A percentile compares a stretch with the other conserved stretches of the same genome.
Evolutionary conservation across 2,113 vertebrate species (phyloP).

Genomic region (Urocynchramus pylzowi): DNA sequence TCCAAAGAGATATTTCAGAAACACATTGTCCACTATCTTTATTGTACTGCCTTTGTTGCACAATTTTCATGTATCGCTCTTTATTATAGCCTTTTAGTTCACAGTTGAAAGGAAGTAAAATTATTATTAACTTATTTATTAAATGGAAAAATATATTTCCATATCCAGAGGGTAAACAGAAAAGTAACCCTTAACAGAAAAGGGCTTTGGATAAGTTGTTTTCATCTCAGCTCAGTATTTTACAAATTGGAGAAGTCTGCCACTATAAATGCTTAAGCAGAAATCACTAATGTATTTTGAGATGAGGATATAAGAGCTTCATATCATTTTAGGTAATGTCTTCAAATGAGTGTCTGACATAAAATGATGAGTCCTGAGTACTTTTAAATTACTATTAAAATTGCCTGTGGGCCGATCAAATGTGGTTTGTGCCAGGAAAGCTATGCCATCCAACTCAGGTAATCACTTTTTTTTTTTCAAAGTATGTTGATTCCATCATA

Average conservation of each 20-base stretch:
- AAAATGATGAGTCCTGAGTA: conserved; percentile 39
- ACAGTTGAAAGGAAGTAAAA: neutral
- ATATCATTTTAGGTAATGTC: conserved; percentile 43
- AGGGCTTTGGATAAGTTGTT: neutral
- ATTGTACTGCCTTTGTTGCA: neutral
- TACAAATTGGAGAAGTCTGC: neutral
- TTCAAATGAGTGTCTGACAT: conserved; percentile 52
- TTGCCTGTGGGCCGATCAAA: conserved; percentile 16
- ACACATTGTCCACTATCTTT: neutral
- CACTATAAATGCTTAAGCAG: neutral
- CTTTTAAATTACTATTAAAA: conserved; percentile 59
- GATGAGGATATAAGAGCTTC: conserved; percentile 23
- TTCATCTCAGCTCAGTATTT: neutral
- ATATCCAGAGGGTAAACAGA: neutral
- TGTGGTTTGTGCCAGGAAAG: neutral
- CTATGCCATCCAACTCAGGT: neutral
- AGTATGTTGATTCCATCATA: neutral
- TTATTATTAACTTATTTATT: neutral
- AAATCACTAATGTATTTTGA: conserved; percentile 45
- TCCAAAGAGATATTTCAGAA: neutral
- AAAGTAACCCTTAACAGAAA: neutral
- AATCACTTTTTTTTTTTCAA: neutral
- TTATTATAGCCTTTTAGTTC: neutral
- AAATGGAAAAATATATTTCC: neutral
- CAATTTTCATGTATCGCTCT: neutral